Base-by-base conservation (phyloP, 1,140 invertebrate genomes). In the Conus ventricosus region DNA sequence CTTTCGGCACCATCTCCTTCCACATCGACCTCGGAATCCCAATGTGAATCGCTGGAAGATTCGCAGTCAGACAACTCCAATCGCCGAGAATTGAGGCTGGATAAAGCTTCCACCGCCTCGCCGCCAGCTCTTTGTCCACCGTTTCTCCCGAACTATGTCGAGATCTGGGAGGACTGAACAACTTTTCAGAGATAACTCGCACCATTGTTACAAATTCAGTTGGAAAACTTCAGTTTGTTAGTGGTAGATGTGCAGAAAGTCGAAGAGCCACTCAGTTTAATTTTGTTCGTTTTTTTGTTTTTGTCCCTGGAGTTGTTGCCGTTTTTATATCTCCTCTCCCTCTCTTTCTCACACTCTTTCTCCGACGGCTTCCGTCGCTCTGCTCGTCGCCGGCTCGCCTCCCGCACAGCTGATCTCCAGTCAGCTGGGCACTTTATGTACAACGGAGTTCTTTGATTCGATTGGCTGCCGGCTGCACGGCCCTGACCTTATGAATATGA, bases 91-190 rank as follows among this genome's bases (percentile, higher is more conserved):
- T 87, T 86, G 5, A 88, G 63, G 39, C 67, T 67, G 23, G 89
- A 88, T 27, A 90, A 75, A 23, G 90, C 88, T n/a, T 88, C 63
- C 15, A 88, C 84, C 0, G 91, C 87, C 91, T 89, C 80, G 88
- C 87, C 6, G 90, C 92, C 1, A 91, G 87, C 76, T 92, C 90
- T 85, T 88, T 85, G 87, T 92, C 92, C 85, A 90, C 85, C 84
- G 91, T 90, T 57, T 92, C 92, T 23, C 92, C 92, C 23, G 92
- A 92, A 71, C 90, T 92, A 84, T 92, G 92, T 27, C 92, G 89
- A 82, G 91, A 92, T 88, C 92, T 90, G 27, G 91, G 92, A 15
- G 90, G 91, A 25, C 89, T 91, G 82, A 92, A 92, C 53, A 87
- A 87, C 89, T 90, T 91, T 76, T 92, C 90, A 63, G 90, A 91